phyloP scores from a whole-genome alignment of 2,888 invertebrate species.

The Tetropium fuscum region DNA sequence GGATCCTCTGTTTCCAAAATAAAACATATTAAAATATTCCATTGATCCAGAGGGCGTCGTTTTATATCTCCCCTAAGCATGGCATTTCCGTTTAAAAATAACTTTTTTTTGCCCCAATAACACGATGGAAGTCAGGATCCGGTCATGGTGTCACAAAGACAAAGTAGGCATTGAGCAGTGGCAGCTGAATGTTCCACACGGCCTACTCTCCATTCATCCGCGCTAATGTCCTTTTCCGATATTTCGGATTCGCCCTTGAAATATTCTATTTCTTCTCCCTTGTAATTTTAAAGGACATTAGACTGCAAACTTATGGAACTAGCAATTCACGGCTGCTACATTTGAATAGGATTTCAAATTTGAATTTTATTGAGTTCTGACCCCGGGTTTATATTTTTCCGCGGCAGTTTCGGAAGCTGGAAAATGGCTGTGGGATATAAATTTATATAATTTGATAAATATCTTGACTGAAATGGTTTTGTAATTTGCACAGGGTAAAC shows the following conservation, averaged over 20 bases:
- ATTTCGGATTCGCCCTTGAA: constrained; percentile 35
- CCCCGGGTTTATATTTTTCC: constrained; percentile 10
- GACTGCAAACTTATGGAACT: constrained; percentile 35
- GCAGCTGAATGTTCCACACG: constrained; percentile 45
- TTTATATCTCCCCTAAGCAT: not conserved
- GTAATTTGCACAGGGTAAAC: too few relatives aligned
- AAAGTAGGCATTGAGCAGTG: constrained; percentile 41
- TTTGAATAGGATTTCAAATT: constrained; percentile 40
- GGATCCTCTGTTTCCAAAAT: too few relatives aligned
- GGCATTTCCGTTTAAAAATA: constrained; percentile 20
- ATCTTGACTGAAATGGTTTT: too few relatives aligned
- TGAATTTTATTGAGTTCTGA: constrained; percentile 27
- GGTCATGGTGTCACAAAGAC: constrained; percentile 39
- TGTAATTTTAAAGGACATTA: constrained; percentile 38
- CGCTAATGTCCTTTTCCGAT: constrained; percentile 38
- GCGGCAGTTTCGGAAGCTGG: not conserved
- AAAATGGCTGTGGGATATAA: constrained; percentile 7
- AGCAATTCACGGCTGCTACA: constrained; percentile 32
- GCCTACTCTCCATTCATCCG: constrained; percentile 40
- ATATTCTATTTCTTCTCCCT: constrained; percentile 24
- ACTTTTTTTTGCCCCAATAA: not conserved
- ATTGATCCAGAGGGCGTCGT: too few relatives aligned
- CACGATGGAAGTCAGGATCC: not conserved
- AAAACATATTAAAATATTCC: too few relatives aligned
- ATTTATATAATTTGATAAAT: constrained; percentile 9